Conservation (phyloP, 2,888 invertebrate genomes). For the Polydrusus cervinus region DNA sequence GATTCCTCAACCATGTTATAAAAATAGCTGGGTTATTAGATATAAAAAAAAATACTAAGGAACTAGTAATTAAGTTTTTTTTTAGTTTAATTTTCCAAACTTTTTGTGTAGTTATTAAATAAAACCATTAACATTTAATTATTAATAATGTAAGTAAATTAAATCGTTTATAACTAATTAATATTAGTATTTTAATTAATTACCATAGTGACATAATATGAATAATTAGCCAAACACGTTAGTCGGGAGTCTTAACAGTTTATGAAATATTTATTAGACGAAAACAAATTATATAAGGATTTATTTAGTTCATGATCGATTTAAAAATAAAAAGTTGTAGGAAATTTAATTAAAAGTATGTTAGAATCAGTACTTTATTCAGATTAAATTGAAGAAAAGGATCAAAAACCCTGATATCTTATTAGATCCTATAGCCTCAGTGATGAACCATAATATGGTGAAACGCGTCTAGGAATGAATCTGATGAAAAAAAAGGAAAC, state of each 20-base stretch:
- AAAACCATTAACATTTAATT: constrained; percentile 21
- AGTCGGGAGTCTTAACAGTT: background rate
- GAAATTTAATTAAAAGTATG: background rate
- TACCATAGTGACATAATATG: constrained; percentile 15
- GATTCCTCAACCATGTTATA: too few relatives aligned
- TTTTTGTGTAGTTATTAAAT: background rate
- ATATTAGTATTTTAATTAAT: constrained; percentile 25
- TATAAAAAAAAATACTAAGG: too few relatives aligned
- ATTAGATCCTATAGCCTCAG: too few relatives aligned
- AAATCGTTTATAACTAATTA: constrained; percentile 38
- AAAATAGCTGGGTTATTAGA: too few relatives aligned
- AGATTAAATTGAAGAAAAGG: too few relatives aligned
- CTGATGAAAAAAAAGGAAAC: too few relatives aligned
- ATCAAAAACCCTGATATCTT: too few relatives aligned
- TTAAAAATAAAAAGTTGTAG: background rate
- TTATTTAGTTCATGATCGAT: constrained; percentile 1
- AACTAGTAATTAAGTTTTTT: background rate
- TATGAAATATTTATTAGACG: constrained; percentile 13
- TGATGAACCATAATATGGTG: too few relatives aligned
- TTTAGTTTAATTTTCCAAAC: background rate
- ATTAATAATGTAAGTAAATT: constrained; percentile 44
- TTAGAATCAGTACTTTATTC: too few relatives aligned
- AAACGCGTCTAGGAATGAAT: too few relatives aligned
- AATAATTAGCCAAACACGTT: constrained; percentile 24
- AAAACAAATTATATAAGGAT: constrained; percentile 13